A percentile compares a stretch with the other conserved stretches of the same genome.
phyloP scores from a whole-genome alignment of 2,888 invertebrate species.

The Spatulosminthurus flaviceps region DNA sequence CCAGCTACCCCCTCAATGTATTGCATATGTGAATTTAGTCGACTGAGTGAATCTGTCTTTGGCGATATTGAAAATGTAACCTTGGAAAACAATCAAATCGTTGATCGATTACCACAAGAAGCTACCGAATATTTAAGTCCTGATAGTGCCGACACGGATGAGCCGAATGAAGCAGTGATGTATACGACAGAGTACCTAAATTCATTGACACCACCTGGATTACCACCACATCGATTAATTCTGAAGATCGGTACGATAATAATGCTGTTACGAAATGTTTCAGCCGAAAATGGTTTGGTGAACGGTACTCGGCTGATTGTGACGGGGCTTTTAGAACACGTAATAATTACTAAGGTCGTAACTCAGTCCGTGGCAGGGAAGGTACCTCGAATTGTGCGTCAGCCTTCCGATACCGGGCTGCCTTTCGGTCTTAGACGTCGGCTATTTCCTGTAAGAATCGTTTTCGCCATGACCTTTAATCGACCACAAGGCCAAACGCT shows the following conservation, averaged over 20 bases:
- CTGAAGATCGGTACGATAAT: constrained; percentile 54
- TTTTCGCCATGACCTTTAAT: constrained; percentile 64
- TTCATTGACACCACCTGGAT: constrained; percentile 6
- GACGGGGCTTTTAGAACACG: too few relatives aligned
- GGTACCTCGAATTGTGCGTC: constrained; percentile 60
- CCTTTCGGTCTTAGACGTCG: constrained; percentile 60
- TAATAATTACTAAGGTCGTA: constrained; percentile 51
- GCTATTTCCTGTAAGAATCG: constrained; percentile 64
- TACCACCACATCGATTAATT: neutral
- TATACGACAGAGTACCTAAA: too few relatives aligned
- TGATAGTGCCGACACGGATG: too few relatives aligned
- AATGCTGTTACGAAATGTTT: constrained; percentile 59
- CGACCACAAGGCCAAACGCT: constrained; percentile 65
- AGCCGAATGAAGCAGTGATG: too few relatives aligned
- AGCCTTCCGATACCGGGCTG: constrained; percentile 47
- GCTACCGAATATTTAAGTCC: too few relatives aligned
- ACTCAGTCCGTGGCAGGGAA: constrained; percentile 50
- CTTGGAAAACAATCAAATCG: too few relatives aligned
- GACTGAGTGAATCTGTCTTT: too few relatives aligned
- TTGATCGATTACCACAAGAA: too few relatives aligned
- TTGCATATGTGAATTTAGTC: too few relatives aligned
- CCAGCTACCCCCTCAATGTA: too few relatives aligned
- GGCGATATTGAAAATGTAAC: too few relatives aligned
- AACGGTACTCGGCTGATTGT: constrained; percentile 60
- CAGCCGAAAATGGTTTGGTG: constrained; percentile 53